Base-by-base conservation (phyloP, 1,140 invertebrate species). In the Rhopalosiphum padi region DNA sequence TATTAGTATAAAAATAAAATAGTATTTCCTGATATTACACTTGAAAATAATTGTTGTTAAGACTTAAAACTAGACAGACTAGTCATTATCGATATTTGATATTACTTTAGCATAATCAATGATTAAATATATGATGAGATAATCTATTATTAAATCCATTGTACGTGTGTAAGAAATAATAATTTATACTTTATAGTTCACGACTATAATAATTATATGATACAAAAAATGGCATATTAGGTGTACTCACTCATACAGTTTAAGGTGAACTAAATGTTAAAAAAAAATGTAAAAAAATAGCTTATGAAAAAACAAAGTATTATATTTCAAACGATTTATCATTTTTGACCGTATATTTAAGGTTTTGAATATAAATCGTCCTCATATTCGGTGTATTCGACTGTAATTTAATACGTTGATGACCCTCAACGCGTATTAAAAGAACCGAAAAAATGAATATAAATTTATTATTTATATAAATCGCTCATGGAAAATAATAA, bases 381-480 rank as follows among this genome's bases (percentile, higher is more conserved):
- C 23, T 87, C 23, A 46, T 87, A 87, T 87, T 87, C 85, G 25
- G 43, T 1, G 5, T 48, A 48, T 87, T 87, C 43, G 23, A 35
- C 25, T 87, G 85, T 87, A 87, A 87, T 87, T 87, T 87, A 87
- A 87, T 87, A 87, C 43, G 30, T 87, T n/a, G 85, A 87, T 87
- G 85, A n/a, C 85, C 41, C 43, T 87, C 85, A 46, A 18, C 6
- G 43, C 25, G 85, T n/a, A 87, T 87, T 87, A 87, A 87, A 87
- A 87, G 15, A 87, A 48, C 43, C 43, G 43, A 46, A 87, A 87
- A 43, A 87, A 46, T 25, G 23, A 85, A 85, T 85, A 25, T 30
- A 43, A 85, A 85, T 85, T 30, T 43, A 85, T 43, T 15, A 85
- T 22, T 77, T n/a, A n/a, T 77, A 37, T 41, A 41, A 85, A 85